These are phyloP conservation scores for Heteromormyrus szaboi DNA, from an alignment of 2,797 vertebrate genomes.

Conservation along the genomic window DNA sequence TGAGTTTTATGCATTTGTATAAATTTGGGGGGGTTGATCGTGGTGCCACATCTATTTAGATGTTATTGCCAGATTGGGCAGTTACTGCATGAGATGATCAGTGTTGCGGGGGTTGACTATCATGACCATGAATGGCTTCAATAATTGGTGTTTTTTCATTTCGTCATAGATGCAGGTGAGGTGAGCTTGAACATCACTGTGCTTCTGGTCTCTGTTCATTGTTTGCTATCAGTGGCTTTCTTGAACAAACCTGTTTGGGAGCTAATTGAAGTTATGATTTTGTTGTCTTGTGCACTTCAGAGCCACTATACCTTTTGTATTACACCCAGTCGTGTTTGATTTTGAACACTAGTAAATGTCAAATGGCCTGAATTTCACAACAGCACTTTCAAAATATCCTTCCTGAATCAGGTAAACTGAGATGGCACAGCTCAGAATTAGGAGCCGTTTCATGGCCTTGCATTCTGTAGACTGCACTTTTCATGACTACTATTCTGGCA, in stretches of 20 bases:
- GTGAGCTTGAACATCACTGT: neutral
- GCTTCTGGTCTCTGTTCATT: neutral
- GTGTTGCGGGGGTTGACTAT: neutral
- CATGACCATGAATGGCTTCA: neutral
- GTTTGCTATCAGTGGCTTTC: neutral
- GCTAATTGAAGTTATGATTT: neutral
- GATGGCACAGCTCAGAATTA: neutral
- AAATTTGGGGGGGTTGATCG: no score
- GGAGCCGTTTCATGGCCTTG: neutral
- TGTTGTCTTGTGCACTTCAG: neutral
- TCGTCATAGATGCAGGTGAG: neutral
- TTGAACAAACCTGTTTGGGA: neutral
- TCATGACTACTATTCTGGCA: neutral
- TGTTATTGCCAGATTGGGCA: no score
- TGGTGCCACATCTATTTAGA: no score
- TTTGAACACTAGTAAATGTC: no score
- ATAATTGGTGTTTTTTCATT: neutral
- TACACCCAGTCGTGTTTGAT: neutral
- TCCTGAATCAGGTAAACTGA: neutral
- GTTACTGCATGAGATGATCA: neutral
- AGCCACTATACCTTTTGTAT: neutral
- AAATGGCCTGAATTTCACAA: neutral
- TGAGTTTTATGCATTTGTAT: neutral
- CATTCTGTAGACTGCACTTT: neutral
- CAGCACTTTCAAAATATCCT: neutral